phyloP scores from a whole-genome alignment of 2,113 vertebrate species.

The Reinhardtius hippoglossoides region DNA sequence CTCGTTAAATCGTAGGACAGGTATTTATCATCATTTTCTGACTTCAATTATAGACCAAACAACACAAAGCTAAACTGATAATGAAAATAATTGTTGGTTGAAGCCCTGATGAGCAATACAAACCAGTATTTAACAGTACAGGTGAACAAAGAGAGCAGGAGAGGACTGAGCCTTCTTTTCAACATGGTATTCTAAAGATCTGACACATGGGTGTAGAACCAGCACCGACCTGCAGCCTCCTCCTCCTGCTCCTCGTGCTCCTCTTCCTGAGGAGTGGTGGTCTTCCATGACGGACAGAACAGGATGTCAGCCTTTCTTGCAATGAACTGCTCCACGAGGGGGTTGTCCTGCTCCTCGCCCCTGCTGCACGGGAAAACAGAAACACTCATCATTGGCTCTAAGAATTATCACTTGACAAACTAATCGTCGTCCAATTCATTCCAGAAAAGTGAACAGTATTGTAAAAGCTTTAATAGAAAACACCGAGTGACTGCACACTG shows the following conservation, averaged over 20 bases:
- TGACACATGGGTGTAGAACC: slow-evolving; percentile 45
- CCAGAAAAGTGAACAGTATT: not conserved
- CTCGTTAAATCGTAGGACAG: too few species aligned
- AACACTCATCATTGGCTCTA: too few species aligned
- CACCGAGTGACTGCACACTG: too few species aligned
- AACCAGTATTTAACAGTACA: not conserved
- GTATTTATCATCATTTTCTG: not conserved
- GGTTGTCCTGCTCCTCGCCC: slow-evolving; percentile 77
- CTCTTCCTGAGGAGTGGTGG: slow-evolving; percentile 66
- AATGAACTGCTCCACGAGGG: slow-evolving; percentile 93
- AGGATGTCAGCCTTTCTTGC: slow-evolving; percentile 95
- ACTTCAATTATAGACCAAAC: not conserved
- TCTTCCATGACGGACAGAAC: slow-evolving; percentile 91
- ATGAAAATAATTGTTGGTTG: too few species aligned
- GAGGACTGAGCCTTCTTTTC: too few species aligned
- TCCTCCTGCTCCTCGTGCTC: slow-evolving; percentile 85
- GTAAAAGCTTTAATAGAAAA: not conserved
- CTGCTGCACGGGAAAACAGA: slow-evolving; percentile 69
- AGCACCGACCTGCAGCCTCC: slow-evolving; percentile 81
- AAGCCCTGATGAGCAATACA: not conserved
- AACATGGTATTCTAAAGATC: too few species aligned
- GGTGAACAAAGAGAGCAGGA: not conserved
- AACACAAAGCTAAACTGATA: not conserved
- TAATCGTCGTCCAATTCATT: too few species aligned
- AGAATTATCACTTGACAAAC: not conserved